Conservation (phyloP, 1,140 invertebrate species). For the Neotoxoptera formosana region DNA sequence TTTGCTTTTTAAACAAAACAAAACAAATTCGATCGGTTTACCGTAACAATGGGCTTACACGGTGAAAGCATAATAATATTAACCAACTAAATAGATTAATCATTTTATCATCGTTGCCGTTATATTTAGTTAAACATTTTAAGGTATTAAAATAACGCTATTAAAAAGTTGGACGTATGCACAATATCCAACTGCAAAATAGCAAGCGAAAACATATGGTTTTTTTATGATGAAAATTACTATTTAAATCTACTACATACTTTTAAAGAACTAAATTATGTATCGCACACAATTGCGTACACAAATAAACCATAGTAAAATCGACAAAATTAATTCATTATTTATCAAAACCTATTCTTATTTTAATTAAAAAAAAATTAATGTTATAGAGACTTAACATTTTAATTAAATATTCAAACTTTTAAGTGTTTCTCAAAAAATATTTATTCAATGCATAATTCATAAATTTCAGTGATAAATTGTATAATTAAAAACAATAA, state of each 20-base stretch:
- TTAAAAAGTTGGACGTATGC: not conserved
- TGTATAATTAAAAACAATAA: not conserved
- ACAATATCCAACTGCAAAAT: not conserved
- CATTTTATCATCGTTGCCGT: not conserved
- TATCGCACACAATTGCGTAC: not conserved
- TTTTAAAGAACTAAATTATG: not conserved
- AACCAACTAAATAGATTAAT: not conserved
- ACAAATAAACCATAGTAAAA: not conserved
- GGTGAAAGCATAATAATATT: not conserved
- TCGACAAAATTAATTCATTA: not conserved
- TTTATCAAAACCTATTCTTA: not conserved
- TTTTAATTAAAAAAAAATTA: not conserved
- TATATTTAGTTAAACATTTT: not conserved
- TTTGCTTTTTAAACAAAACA: not conserved
- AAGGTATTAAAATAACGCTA: not conserved
- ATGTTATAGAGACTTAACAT: not conserved
- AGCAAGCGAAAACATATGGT: not conserved
- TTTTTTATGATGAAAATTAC: not conserved
- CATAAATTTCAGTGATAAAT: not conserved
- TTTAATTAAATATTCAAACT: conserved; percentile 2
- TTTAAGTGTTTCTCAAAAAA: not conserved
- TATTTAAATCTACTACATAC: no score
- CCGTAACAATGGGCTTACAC: not conserved
- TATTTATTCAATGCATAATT: not conserved
- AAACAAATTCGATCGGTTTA: not conserved